These are phyloP conservation scores for Argopecten irradians DNA, from an alignment of 1,140 invertebrate genomes.

Conservation along the genomic window DNA sequence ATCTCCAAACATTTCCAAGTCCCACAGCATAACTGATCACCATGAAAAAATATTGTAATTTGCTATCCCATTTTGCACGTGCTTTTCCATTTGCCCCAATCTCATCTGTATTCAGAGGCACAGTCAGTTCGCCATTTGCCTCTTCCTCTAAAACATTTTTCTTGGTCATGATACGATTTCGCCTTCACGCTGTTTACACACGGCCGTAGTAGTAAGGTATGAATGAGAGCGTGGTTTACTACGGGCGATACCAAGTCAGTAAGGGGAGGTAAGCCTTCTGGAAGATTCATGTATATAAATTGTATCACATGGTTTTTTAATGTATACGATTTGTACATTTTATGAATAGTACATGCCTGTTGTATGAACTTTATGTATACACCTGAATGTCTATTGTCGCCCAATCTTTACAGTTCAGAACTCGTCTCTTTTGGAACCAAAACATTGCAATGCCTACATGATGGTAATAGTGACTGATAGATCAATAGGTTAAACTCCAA, in stretches of 20 bases:
- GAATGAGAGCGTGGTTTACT: background rate
- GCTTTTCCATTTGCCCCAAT: constrained; percentile 19
- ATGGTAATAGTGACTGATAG: no score
- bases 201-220: background rate
- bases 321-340: no score
- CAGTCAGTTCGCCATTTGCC: background rate
- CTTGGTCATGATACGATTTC: background rate
- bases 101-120: background rate
- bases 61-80: constrained; percentile 65
- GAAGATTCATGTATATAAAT: no score
- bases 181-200: background rate
- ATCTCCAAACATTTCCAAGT: constrained; percentile 73
- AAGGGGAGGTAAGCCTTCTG: background rate
- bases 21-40: constrained; percentile 73
- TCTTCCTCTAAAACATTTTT: constrained; percentile 23
- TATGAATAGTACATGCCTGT: no score
- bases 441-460: no score
- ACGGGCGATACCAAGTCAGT: background rate
- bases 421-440: no score
- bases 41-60: constrained; percentile 72
- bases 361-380: no score
- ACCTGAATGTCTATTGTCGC: no score
- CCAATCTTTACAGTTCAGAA: no score
- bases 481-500: no score
- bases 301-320: background rate